These are phyloP conservation scores for Propithecus deckenii DNA, from an alignment of 2,797 vertebrate genomes.

Conservation along the genomic window DNA sequence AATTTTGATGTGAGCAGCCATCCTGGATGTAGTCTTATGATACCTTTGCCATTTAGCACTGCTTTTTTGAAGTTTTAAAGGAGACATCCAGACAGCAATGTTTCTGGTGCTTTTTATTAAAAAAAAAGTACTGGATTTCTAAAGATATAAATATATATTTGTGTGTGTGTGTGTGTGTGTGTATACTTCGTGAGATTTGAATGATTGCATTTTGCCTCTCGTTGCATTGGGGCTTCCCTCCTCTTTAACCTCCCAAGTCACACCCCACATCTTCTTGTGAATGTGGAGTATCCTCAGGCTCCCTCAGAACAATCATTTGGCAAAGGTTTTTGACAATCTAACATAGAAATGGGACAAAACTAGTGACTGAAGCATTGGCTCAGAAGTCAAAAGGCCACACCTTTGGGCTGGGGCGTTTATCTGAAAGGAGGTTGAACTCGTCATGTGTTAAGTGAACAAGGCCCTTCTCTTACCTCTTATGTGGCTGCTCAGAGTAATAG, in stretches of 20 bases:
- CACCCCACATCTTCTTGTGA: not conserved
- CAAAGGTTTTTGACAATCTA: too few relatives aligned
- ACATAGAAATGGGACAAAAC: not conserved
- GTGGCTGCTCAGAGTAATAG: not conserved
- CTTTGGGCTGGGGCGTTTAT: not conserved
- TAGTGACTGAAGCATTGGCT: not conserved
- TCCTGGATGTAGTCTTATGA: not conserved
- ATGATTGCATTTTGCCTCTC: not conserved
- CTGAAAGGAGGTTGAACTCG: not conserved
- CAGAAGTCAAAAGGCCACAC: not conserved
- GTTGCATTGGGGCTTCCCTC: not conserved
- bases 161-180: not conserved
- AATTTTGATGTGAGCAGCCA: too few relatives aligned
- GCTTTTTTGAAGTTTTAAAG: not conserved
- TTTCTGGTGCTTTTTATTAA: not conserved
- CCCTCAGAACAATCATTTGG: not conserved
- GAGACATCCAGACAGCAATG: not conserved
- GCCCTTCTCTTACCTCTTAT: not conserved
- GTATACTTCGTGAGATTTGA: not conserved
- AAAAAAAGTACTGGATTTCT: not conserved
- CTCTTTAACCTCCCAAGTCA: not conserved
- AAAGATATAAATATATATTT: not conserved
- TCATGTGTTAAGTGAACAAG: not conserved
- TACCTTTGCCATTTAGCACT: not conserved
- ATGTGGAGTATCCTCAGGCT: not conserved